Evolutionary conservation across 1,140 invertebrate species (phyloP), one percentile per base, ranked within the genome.

Genomic region (Drosophila subobscura): DNA sequence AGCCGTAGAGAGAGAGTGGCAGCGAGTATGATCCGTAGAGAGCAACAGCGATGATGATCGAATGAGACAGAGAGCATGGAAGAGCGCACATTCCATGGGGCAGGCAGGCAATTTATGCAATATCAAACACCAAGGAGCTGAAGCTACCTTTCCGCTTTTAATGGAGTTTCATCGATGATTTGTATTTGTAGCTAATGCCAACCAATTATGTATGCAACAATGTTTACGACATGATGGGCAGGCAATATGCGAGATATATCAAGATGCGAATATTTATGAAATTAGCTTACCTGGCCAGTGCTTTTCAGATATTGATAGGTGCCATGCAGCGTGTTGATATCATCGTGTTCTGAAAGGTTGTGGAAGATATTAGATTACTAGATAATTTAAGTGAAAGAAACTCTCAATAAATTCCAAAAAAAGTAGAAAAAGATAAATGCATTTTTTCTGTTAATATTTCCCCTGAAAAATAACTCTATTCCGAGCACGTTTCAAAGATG

Each of bases 221-320:
- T 86, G 77, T 86, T 74, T 66, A 74, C 72, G 78, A 57, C 61
- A 45, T 45, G 25, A 57, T 65, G 53, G 71, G 29, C 51, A 65
- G 71, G 29, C 51, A 65, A 65, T 56, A 65, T 65, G 71, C 47
- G 23, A 33, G 20, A 37, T 25, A 71, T 66, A 51, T 55, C 41
- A 37, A 12, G 10, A 56, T 20, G 16, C 16, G 1, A 20, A 20
- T 10, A 49, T 72, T 29, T 33, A 65, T 71, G 45, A 8, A 25
- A 53, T 49, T 25, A 7, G 66, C 88, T 89, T 77, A 91, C 90
- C 83, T 91, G 90, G 46, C 90, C 90, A n/a, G 90, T 91, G 68
- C 90, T 91, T 45, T 91, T 91, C 40, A 91, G 61, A 54, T 91
- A 91, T 77, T 91, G 64, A 72, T 85, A 91, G 42, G 90, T 91